Evolutionary conservation across 2,888 invertebrate genomes (phyloP), one percentile per base, ranked within the genome.

Genomic region (Dynastes maya): DNA sequence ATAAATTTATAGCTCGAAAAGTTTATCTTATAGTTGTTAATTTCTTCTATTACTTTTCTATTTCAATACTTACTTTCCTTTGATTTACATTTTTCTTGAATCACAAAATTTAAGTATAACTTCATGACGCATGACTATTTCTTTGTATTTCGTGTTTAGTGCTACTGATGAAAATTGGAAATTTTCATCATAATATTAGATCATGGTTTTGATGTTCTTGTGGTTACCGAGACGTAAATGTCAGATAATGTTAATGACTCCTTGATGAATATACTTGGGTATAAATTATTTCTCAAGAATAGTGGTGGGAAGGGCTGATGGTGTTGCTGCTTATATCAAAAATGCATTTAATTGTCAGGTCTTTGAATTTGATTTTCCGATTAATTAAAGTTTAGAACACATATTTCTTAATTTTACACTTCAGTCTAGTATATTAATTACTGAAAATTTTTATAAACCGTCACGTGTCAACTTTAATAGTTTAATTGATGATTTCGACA

Each of bases 281-380:
- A 53, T 13, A 53, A 53, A 53, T 53, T 53, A 53, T 53, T 53
- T 53, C n/a, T 53, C 11, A 53, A 53, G 11, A 53, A 53, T 53
- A 53, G 53, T n/a, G 53, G 13, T 1, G 32, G 16, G 16, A 22
- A 22, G 16, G 16, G 16, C 16, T 22, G 16, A 0, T 22, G 32
- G 4, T 32, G 32, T 32, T 16, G 53, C 53, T 13, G 53, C 53
- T 16, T 53, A n/a, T 53, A 53, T 13, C 5, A 53, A 13, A 53
- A 53, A 53, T 53, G 1, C 53, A 53, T 16, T 53, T 53, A 53
- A 53, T 53, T 53, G 53, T 11, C 53, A n/a, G 16, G n/a, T 53
- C 4, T 53, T 53, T 13, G n/a, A 53, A 13, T 53, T 53, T 53
- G 53, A 53, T 53, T 53, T 53, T 2, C 53, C 53, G 3, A 53